Evolutionary conservation across 2,888 invertebrate genomes (phyloP), one percentile per base, ranked within the genome.

Genomic region (Zygaena filipendulae): DNA sequence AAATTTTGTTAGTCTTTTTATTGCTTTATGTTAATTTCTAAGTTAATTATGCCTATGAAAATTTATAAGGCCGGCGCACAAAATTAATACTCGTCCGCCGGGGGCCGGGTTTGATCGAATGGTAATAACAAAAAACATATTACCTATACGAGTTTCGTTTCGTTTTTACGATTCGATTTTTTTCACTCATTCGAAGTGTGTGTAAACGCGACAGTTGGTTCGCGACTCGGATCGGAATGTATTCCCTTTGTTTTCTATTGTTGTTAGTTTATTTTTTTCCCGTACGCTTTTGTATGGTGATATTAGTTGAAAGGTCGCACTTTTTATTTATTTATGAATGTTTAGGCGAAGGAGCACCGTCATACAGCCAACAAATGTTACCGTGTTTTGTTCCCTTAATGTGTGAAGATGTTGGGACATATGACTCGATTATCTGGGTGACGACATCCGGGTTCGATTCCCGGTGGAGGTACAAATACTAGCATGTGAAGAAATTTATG

Each of bases 11-110:
- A 66, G 59, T 50, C 55, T 62, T 61, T 79, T 77, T 77, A 77
- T 75, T 58, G 59, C 63, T 56, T 64, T 75, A 77, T 77, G 79
- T 74, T 77, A 79, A 79, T 79, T 77, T 68, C 68, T 68, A 69
- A 74, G 59, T 61, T 79, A 79, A 79, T 79, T 74, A 77, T 70
- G 66, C 60, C 72, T 66, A 75, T 70, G 77, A 74, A 75, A 74
- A 74, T 77, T 55, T 74, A 77, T 75, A 70, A 72, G 69, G 56
- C 52, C 43, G 53, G 52, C 52, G 60, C 55, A 61, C 61, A 57
- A 59, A 71, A 75, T 75, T 77, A 75, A 75, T 75, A 70, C 56
- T 39, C 51, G 50, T 48, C 49, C 45, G 57, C 51, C 54, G 60
- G 69, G 72, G 67, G 59, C 60, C 67, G 59, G 51, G 57, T 61